Base-by-base conservation (phyloP, 2,888 invertebrate genomes). In the Tuberolachnus salignus region DNA sequence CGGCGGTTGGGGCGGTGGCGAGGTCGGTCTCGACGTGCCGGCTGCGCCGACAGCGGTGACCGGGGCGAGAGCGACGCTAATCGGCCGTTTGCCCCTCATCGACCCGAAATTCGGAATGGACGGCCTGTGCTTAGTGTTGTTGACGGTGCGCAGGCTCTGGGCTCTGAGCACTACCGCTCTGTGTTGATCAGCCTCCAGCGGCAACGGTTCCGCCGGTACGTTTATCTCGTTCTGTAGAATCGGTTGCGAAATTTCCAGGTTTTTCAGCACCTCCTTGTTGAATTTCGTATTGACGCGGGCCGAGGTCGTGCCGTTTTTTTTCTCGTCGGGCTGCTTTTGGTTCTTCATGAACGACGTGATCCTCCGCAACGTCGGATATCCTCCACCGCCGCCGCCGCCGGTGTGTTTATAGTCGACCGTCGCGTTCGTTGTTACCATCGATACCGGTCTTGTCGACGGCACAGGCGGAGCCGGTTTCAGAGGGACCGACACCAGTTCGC, bases 231-330 rank as follows among this genome's bases (percentile, higher is more conserved):
- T 89, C 84, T 92, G 92, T 0, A 91, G 89, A 83, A 95, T 94
- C 0, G 95, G 95, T 83, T 91, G 89, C 0, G 95, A 95, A 83
- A 95, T 95, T 85, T 94, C 92, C 71, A 94, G 86, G 80, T 90
- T 91, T 70, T 93, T 88, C 72, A 95, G 84, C 0, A 91, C 88
- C 16, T 90, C 91, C 83, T 92, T 91, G 83, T 94, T 92, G 0
- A 91, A 86, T 78, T 84, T 84, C 6, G 81, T 87, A 80, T 84
- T 3, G 59, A 26, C 46, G 1, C 67, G 72, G n/a, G 26, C 4
- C 8, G 71, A 11, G 26, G 49, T 8, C n/a, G 14, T 53, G 23
- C 6, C 86, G 86, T 84, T 61, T 14, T 89, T 87, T 83, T 89
- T 87, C 19, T 87, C 82, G 8, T 80, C 80, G 44, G 61, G 23